Evolutionary conservation across 1,140 invertebrate species (phyloP).

Genomic region (Achroia grisella): DNA sequence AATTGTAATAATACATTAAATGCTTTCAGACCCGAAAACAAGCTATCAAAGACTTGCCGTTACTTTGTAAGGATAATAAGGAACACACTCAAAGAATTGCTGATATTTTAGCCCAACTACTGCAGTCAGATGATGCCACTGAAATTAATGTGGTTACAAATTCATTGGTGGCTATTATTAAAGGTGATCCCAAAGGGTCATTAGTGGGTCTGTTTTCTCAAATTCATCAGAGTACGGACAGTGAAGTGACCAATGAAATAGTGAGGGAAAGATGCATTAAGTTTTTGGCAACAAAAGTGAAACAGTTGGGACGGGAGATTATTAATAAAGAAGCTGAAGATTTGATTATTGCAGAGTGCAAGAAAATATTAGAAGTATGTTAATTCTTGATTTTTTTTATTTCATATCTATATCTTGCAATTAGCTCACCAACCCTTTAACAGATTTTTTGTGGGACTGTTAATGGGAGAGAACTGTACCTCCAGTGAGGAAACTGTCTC

Average conservation of each 20-base stretch:
- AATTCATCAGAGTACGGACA: slow-evolving; percentile 85
- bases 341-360: slow-evolving; percentile 87
- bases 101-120: slow-evolving; percentile 92
- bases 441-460: neutral
- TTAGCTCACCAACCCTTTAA: neutral
- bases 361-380: slow-evolving; percentile 86
- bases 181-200: slow-evolving; percentile 78
- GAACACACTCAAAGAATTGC: slow-evolving; percentile 91
- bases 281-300: slow-evolving; percentile 89
- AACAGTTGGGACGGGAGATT: slow-evolving; percentile 83
- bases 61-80: slow-evolving; percentile 88
- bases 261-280: slow-evolving; percentile 91
- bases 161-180: slow-evolving; percentile 76
- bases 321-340: slow-evolving; percentile 92
- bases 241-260: slow-evolving; percentile 80
- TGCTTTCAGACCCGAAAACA: slow-evolving; percentile 90
- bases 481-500: no score
- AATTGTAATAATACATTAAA: slow-evolving; percentile 6
- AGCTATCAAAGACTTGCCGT: slow-evolving; percentile 94
- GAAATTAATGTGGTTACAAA: slow-evolving; percentile 88
- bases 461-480: no score
- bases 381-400: neutral
- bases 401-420: neutral
- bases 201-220: slow-evolving; percentile 91
- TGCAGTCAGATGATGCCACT: slow-evolving; percentile 87